phyloP scores from a whole-genome alignment of 2,888 invertebrate species.

The Pseudococcus longispinus region DNA sequence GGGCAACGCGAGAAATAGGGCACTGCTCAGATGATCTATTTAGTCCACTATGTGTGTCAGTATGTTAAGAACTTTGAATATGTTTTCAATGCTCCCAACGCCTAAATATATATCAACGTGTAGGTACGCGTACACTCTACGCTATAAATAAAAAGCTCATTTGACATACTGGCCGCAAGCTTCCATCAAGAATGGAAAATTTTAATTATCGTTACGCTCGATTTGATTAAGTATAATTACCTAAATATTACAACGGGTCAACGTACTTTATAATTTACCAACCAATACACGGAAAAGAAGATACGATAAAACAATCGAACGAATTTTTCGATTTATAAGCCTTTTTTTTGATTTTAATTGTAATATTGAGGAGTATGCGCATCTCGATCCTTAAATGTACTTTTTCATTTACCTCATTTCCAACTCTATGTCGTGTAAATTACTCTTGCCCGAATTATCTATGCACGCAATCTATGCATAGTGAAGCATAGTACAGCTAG shows the following conservation, averaged over 20 bases:
- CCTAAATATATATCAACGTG: constrained; percentile 38
- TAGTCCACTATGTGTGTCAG: constrained; percentile 17
- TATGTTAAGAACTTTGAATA: constrained; percentile 54
- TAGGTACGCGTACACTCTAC: background rate
- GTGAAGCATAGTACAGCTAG: too few relatives aligned
- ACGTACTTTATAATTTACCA: background rate
- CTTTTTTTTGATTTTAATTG: background rate
- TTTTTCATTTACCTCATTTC: background rate
- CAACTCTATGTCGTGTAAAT: constrained; percentile 5
- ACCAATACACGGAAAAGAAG: background rate
- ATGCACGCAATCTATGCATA: background rate
- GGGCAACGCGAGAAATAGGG: background rate
- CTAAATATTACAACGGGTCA: background rate
- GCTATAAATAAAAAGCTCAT: constrained; percentile 49
- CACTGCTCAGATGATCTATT: constrained; percentile 21
- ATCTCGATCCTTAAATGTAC: background rate
- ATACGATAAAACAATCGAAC: background rate
- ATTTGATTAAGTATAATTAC: background rate
- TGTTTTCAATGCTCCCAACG: constrained; percentile 12
- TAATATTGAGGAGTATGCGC: background rate
- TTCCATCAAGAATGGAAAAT: background rate
- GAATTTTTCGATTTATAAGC: background rate
- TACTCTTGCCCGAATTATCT: background rate
- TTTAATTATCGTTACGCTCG: background rate
- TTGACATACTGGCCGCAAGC: constrained; percentile 22